Percentiles rank a stretch among this genome's conserved stretches.
Conservation (phyloP, 64 coral and sea anemone species). For the Catalaphyllia jardinei region DNA sequence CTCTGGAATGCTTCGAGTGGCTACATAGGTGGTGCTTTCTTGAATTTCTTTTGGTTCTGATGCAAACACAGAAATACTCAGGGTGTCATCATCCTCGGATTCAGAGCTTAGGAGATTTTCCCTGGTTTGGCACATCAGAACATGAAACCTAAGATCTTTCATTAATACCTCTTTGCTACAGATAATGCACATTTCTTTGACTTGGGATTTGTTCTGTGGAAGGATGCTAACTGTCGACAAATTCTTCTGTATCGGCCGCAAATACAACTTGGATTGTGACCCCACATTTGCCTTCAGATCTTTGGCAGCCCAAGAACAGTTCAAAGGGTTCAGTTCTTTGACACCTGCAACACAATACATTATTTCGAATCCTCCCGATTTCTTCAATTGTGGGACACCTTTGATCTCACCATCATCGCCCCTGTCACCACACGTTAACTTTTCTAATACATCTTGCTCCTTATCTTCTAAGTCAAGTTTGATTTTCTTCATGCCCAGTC, state of each 20-base stretch:
- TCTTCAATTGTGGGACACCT: background rate
- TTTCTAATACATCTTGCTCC: slow-evolving; percentile 55
- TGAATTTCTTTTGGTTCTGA: background rate
- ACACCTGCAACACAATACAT: too few relatives aligned
- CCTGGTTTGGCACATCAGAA: slow-evolving; percentile 15
- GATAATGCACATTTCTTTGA: slow-evolving; percentile 21
- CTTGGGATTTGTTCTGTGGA: background rate
- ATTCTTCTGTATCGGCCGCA: slow-evolving; percentile 45
- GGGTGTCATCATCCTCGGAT: background rate
- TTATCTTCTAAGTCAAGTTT: slow-evolving; percentile 62
- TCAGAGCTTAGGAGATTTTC: background rate
- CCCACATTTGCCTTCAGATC: slow-evolving; percentile 37
- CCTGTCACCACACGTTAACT: slow-evolving; percentile 27
- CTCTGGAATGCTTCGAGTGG: background rate
- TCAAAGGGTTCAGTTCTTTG: background rate
- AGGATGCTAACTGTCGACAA: slow-evolving; percentile 12
- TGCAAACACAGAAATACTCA: background rate
- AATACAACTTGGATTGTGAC: slow-evolving; percentile 47
- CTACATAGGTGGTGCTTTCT: background rate
- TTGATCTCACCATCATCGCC: background rate
- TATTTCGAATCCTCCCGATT: background rate
- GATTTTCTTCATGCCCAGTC: slow-evolving; percentile 72
- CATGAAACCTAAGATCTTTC: slow-evolving; percentile 27
- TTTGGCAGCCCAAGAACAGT: background rate
- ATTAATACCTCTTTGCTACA: slow-evolving; percentile 36